Conservation (phyloP, 2,888 invertebrate genomes). For the Auanema freiburgensis region DNA sequence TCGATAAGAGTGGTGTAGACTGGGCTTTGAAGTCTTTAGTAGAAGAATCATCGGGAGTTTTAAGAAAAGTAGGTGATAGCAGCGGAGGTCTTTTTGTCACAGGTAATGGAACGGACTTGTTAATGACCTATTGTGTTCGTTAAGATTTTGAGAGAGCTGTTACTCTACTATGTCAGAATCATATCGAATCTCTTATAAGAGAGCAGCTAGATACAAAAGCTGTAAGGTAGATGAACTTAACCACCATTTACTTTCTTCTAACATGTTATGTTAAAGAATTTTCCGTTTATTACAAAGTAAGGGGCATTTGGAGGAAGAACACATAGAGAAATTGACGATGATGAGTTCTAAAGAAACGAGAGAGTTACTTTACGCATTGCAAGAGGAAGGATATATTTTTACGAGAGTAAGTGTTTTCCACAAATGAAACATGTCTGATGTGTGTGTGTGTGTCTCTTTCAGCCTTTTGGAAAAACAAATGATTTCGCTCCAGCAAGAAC, state of each 20-base stretch:
- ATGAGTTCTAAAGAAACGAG: conserved; percentile 90
- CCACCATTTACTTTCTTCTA: neutral
- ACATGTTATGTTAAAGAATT: conserved; percentile 55
- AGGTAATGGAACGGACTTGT: conserved; percentile 66
- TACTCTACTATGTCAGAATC: conserved; percentile 75
- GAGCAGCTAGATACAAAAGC: conserved; percentile 81
- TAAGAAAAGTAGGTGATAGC: conserved; percentile 78
- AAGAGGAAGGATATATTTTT: conserved; percentile 76
- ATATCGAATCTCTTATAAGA: conserved; percentile 79
- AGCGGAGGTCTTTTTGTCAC: conserved; percentile 82
- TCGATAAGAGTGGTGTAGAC: conserved; percentile 62
- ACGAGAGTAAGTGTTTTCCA: conserved; percentile 10
- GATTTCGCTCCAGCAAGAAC: conserved; percentile 80
- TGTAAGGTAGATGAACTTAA: conserved; percentile 28
- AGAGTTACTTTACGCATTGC: conserved; percentile 80
- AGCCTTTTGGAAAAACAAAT: conserved; percentile 69
- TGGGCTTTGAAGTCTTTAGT: conserved; percentile 69
- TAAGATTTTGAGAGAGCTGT: conserved; percentile 73
- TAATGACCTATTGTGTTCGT: conserved; percentile 1
- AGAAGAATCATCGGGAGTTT: conserved; percentile 79
- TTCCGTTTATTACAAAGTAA: conserved; percentile 81
- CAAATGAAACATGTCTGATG: neutral
- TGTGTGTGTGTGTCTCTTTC: conserved; percentile 18
- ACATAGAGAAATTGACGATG: conserved; percentile 85
- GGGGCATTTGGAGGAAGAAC: conserved; percentile 82